Conservation (phyloP, 2,888 invertebrate genomes). For the Drosophila peninsularis region DNA sequence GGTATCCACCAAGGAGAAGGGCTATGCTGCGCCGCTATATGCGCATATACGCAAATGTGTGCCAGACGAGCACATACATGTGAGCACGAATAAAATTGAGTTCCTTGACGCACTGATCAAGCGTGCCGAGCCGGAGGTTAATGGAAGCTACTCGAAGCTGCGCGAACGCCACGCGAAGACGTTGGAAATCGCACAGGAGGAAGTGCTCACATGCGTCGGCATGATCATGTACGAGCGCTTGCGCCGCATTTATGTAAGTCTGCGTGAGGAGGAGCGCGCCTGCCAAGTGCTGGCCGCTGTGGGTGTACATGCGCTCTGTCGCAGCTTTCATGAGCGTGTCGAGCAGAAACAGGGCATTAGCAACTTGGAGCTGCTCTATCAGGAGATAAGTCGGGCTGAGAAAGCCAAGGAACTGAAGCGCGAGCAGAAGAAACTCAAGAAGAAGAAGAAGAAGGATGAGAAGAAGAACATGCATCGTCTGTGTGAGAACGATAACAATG, state of each 20-base stretch:
- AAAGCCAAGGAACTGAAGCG: conserved; percentile 92
- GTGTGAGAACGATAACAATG: conserved; percentile 59
- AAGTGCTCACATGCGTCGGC: conserved; percentile 96
- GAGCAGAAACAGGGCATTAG: conserved; percentile 95
- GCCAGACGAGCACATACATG: conserved; percentile 94
- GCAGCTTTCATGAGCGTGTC: conserved; percentile 95
- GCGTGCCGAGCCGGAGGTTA: conserved; percentile 95
- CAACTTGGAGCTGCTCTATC: conserved; percentile 94
- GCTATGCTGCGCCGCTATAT: conserved; percentile 94
- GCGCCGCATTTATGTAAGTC: conserved; percentile 93
- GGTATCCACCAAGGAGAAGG: conserved; percentile 94
- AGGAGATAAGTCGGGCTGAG: conserved; percentile 95
- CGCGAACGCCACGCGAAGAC: conserved; percentile 97
- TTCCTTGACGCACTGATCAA: conserved; percentile 95
- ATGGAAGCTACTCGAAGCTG: conserved; percentile 88
- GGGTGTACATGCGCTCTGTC: conserved; percentile 93
- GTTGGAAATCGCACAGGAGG: conserved; percentile 98
- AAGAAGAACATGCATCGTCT: conserved; percentile 84
- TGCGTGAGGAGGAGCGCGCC: conserved; percentile 96
- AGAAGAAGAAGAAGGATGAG: conserved; percentile 89
- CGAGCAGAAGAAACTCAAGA: conserved; percentile 93
- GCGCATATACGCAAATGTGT: conserved; percentile 94
- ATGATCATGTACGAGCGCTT: conserved; percentile 96
- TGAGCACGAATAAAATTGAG: conserved; percentile 92
- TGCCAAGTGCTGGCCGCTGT: conserved; percentile 96